Evolutionary conservation across 2,113 vertebrate genomes (phyloP).

Genomic region (Psittacula cyanocephala): DNA sequence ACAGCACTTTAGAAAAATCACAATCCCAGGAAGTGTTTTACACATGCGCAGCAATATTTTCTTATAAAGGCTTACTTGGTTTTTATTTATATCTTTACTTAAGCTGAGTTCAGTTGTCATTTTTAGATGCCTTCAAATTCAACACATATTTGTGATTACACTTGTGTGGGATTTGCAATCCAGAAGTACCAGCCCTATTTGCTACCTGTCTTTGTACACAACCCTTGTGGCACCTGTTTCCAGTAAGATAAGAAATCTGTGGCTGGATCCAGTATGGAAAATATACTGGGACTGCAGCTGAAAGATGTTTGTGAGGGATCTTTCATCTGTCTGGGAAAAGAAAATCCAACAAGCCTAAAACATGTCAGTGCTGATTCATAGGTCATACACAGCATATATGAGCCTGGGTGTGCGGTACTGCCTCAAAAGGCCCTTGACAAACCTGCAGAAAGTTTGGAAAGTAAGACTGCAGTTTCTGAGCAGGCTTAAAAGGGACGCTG

Average conservation of each 20-base stretch:
- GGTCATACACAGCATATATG: not conserved
- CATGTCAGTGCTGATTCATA: not conserved
- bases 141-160: not conserved
- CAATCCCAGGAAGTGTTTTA: not conserved
- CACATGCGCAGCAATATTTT: not conserved
- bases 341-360: not conserved
- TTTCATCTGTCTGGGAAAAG: not conserved
- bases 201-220: not conserved
- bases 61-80: not conserved
- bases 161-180: not conserved
- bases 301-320: not conserved
- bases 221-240: not conserved
- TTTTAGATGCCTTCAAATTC: not conserved
- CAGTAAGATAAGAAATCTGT: not conserved
- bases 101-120: not conserved
- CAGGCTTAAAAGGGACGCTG: not conserved
- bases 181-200: not conserved
- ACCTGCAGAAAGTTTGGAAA: not conserved
- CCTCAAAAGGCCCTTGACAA: not conserved
- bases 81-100: not conserved
- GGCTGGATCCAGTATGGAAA: not conserved
- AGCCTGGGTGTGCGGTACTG: accelerated
- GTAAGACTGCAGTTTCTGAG: not conserved
- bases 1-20: not conserved
- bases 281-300: not conserved